Percentiles rank a stretch among this genome's conserved stretches.
These are phyloP conservation scores for Scelioninae gen. 1 DNA, from an alignment of 2,888 invertebrate genomes.

Conservation along the genomic window DNA sequence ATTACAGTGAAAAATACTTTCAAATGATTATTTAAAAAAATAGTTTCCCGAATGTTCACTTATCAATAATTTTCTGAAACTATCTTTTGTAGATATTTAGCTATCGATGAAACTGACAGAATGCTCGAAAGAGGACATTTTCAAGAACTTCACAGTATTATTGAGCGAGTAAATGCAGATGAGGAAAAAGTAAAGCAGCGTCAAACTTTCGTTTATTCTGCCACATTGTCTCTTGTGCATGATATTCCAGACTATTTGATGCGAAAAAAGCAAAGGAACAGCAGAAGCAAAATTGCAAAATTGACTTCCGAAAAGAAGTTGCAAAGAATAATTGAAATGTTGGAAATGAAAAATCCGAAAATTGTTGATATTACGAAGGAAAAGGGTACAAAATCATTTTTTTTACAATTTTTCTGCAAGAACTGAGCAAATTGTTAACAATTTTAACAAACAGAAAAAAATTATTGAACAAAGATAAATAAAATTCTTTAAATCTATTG, in stretches of 20 bases:
- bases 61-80: too few relatives aligned
- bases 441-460: too few relatives aligned
- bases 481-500: neutral
- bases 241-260: slow-evolving; percentile 91
- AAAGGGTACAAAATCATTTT: slow-evolving; percentile 85
- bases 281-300: slow-evolving; percentile 86
- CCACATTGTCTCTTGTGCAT: slow-evolving; percentile 96
- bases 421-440: too few relatives aligned
- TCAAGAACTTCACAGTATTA: slow-evolving; percentile 92
- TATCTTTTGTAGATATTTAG: slow-evolving; percentile 93
- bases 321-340: slow-evolving; percentile 89
- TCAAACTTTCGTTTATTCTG: slow-evolving; percentile 98
- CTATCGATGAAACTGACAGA: slow-evolving; percentile 99
- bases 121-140: slow-evolving; percentile 99
- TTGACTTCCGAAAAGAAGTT: slow-evolving; percentile 91
- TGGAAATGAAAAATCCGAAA: slow-evolving; percentile 95
- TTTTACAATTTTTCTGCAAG: neutral
- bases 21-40: too few relatives aligned
- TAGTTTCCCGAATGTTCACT: too few relatives aligned
- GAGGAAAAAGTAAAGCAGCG: slow-evolving; percentile 86
- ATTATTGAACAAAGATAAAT: too few relatives aligned
- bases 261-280: slow-evolving; percentile 84
- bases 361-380: slow-evolving; percentile 95
- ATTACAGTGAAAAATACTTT: too few relatives aligned
- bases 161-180: slow-evolving; percentile 92